Evolutionary conservation across 2,888 invertebrate genomes (phyloP), one percentile per base, ranked within the genome.

Genomic region (Enchytraeus crypticus): DNA sequence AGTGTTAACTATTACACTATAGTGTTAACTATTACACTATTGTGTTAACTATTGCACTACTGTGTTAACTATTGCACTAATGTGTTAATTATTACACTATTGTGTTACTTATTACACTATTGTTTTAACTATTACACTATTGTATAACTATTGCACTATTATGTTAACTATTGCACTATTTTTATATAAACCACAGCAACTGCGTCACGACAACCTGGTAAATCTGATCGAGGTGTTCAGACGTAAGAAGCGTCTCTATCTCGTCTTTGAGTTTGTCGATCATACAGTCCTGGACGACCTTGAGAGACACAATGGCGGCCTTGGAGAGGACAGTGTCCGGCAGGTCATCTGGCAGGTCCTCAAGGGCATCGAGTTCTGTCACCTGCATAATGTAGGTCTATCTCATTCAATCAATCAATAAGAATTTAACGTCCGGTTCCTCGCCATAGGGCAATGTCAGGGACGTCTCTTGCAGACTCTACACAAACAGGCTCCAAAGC

Each of bases 221-320:
- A 88, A 88, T 74, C 85, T 92, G 83, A 86, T 91, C 65, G 91
- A 91, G 79, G 90, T 90, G 66, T 91, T 92, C 78, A 84, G 90
- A 18, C 84, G 88, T 60, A 86, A 88, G 77, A 86, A 88, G 71
- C 84, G 90, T 57, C 88, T 90, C 76, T 90, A 90, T 80, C 81
- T 92, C 33, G 91, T 92, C 8, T 90, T 91, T 77, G 91, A 92
- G 77, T 91, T 87, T 79, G 81, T 91, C 71, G 89, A 89, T 77
- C 88, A 89, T 73, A 91, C 90, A 0, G 84, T 91, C 3, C 81
- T 91, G 63, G 89, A 91, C 70, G 89, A 90, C 81, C 79, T 92
- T 72, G 90, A 91, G 73, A 85, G 85, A 30, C 80, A 84, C 53
- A 83, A 85, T 0, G 85, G 86, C 21, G 87, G 87, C 3, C 81